These are phyloP conservation scores for Clangula hyemalis DNA, from an alignment of 2,797 vertebrate genomes.

Conservation along the genomic window DNA sequence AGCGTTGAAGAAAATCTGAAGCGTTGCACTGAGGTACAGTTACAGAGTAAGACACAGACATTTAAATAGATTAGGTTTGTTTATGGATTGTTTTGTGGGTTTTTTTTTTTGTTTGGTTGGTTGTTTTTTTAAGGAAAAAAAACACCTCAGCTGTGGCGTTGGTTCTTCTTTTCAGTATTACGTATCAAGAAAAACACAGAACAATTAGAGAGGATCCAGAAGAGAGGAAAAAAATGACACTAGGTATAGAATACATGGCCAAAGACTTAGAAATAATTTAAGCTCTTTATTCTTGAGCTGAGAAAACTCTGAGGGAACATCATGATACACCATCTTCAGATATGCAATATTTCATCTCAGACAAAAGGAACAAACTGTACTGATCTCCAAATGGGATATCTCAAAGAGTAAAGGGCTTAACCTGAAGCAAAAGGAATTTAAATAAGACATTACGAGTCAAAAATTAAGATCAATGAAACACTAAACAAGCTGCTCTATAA, in stretches of 20 bases:
- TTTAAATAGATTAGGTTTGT: neutral
- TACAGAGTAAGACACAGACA: neutral
- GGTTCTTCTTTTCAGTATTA: neutral
- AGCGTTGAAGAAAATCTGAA: neutral
- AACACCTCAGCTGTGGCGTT: neutral
- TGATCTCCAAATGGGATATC: neutral
- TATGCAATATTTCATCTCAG: neutral
- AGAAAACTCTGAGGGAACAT: neutral
- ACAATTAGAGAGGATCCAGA: neutral
- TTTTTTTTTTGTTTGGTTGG: neutral
- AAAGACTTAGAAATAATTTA: neutral
- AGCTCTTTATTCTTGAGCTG: neutral
- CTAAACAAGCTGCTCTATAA: neutral
- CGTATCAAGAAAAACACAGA: neutral
- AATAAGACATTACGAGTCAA: neutral
- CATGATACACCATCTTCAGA: fast-evolving
- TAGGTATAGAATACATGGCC: neutral
- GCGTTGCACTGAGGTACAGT: neutral
- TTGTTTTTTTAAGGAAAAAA: neutral
- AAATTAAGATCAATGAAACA: neutral
- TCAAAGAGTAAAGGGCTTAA: neutral
- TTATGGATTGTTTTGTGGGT: neutral
- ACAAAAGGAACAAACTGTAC: neutral
- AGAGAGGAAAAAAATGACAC: neutral
- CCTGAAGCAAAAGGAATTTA: neutral